Conservation (phyloP, 2,888 invertebrate species). For the Leptogaster cylindrica region DNA sequence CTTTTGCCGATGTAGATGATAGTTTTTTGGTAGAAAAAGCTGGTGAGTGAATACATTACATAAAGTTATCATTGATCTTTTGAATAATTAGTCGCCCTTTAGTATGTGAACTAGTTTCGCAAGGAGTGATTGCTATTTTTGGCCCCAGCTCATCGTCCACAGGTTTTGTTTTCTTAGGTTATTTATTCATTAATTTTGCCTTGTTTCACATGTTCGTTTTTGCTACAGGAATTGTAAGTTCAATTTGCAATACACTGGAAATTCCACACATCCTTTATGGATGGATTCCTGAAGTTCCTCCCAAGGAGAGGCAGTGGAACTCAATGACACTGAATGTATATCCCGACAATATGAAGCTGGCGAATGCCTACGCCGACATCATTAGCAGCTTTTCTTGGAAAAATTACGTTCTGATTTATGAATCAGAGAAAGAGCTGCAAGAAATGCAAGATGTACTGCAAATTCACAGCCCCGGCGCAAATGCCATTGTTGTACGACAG, state of each 20-base stretch:
- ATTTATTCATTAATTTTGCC: no score
- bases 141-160: conserved; percentile 65
- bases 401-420: conserved; percentile 81
- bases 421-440: conserved; percentile 79
- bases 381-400: conserved; percentile 80
- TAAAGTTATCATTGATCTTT: not conserved
- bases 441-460: conserved; percentile 82
- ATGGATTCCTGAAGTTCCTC: conserved; percentile 63
- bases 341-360: conserved; percentile 70
- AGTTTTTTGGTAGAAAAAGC: conserved; percentile 59
- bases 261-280: conserved; percentile 70
- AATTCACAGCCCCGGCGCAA: conserved; percentile 70
- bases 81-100: conserved; percentile 44
- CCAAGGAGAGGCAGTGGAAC: conserved; percentile 62
- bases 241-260: conserved; percentile 69
- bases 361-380: conserved; percentile 75
- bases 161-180: conserved; percentile 53
- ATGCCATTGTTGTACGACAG: conserved; percentile 73
- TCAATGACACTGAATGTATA: conserved; percentile 72
- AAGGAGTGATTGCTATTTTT: conserved; percentile 76
- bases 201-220: no score
- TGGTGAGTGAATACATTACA: conserved; percentile 50
- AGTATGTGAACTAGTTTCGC: conserved; percentile 71
- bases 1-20: conserved; percentile 56
- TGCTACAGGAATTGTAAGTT: conserved; percentile 61